phyloP scores from a whole-genome alignment of 2,113 vertebrate genomes.

The Rousettus leschenaultii region DNA sequence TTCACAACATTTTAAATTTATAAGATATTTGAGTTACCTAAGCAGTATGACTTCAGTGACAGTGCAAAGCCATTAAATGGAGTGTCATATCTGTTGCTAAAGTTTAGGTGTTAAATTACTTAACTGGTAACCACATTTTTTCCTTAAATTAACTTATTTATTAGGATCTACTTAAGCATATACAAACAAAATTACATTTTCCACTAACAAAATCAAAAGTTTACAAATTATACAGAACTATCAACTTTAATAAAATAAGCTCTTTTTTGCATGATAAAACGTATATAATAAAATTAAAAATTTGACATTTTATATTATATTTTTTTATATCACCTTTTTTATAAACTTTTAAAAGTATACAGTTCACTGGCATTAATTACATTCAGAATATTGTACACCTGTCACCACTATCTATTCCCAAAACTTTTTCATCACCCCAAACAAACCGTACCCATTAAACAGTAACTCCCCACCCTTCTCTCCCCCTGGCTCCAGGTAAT shows the following conservation, averaged over 20 bases:
- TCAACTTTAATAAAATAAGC: not conserved
- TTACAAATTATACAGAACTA: not conserved
- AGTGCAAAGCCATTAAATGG: not conserved
- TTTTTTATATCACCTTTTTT: no score
- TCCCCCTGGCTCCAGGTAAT: not conserved
- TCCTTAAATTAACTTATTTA: not conserved
- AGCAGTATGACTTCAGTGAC: not conserved
- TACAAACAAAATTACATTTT: not conserved
- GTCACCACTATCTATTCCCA: not conserved
- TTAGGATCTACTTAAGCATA: not conserved
- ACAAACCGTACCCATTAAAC: not conserved
- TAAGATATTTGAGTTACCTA: not conserved
- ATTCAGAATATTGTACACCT: not conserved
- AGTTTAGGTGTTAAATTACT: not conserved
- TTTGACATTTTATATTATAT: not conserved
- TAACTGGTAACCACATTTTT: not conserved
- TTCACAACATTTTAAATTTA: not conserved
- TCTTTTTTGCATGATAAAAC: not conserved
- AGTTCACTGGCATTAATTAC: not conserved
- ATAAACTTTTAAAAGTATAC: not conserved
- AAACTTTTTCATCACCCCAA: not conserved
- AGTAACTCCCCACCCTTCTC: not conserved
- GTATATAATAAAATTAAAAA: not conserved
- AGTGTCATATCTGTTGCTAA: not conserved
- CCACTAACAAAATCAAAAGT: conserved; percentile 1